Conservation (phyloP, 2,113 vertebrate species). For the Poeciliopsis turrubarensis region DNA sequence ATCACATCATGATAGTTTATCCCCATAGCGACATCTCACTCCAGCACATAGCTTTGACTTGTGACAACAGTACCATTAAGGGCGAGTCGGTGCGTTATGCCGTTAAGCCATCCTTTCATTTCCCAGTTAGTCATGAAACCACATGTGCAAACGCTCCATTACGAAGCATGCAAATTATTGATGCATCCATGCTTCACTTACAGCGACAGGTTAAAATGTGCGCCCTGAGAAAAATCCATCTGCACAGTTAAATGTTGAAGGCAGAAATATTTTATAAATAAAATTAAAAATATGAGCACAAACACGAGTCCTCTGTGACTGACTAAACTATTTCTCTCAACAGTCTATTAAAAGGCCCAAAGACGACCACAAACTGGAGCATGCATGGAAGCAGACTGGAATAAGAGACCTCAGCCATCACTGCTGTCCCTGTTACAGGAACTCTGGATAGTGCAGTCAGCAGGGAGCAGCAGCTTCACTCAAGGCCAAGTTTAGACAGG, state of each 20-base stretch:
- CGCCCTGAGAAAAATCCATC: background rate
- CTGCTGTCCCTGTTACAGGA: slow-evolving; percentile 10
- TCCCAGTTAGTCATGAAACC: background rate
- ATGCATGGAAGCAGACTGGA: slow-evolving; percentile 4
- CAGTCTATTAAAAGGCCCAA: slow-evolving; percentile 26
- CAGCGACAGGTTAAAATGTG: background rate
- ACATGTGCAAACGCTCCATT: background rate
- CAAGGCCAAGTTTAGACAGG: background rate
- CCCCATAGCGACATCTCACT: background rate
- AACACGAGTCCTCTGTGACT: slow-evolving; percentile 1
- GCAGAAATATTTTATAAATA: background rate
- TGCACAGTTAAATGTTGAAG: background rate
- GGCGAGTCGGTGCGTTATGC: background rate
- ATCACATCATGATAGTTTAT: background rate
- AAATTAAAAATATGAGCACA: background rate
- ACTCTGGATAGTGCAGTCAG: background rate
- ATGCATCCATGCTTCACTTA: background rate
- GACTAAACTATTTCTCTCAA: background rate
- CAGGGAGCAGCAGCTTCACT: slow-evolving; percentile 12
- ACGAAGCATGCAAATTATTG: background rate
- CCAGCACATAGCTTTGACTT: background rate
- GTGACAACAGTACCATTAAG: background rate
- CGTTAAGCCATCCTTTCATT: background rate
- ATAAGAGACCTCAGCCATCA: slow-evolving; percentile 5
- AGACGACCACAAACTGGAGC: slow-evolving; percentile 10